Percentiles rank a stretch among this genome's conserved stretches.
Conservation (phyloP, 2,113 vertebrate species). For the Ciconia maguari region DNA sequence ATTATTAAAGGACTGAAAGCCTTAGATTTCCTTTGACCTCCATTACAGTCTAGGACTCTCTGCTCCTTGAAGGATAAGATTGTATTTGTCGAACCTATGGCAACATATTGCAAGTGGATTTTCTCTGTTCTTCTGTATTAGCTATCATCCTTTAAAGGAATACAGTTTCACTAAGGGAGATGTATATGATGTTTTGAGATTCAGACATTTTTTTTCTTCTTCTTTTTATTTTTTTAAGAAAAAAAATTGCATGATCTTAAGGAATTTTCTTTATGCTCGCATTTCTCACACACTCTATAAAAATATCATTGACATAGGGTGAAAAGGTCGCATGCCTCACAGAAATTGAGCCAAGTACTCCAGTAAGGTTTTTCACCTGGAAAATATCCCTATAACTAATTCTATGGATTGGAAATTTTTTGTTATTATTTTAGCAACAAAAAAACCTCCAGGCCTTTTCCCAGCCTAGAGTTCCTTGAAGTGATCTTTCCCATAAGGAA, state of each 20-base stretch:
- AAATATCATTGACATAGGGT: slow-evolving; percentile 52
- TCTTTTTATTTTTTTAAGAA: background rate
- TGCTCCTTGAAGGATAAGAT: slow-evolving; percentile 10
- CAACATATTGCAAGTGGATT: slow-evolving; percentile 18
- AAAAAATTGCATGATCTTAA: background rate
- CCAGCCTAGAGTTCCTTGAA: slow-evolving; percentile 16
- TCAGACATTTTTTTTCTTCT: background rate
- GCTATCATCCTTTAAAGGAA: background rate
- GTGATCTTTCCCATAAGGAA: slow-evolving; percentile 51
- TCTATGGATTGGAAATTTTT: background rate
- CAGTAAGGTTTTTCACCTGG: slow-evolving; percentile 33
- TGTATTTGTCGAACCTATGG: background rate
- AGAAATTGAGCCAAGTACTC: slow-evolving; percentile 39
- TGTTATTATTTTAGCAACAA: slow-evolving; percentile 13
- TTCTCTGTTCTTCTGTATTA: background rate
- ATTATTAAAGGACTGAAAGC: slow-evolving; percentile 8
- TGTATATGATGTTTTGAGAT: background rate
- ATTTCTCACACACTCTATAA: slow-evolving; percentile 50
- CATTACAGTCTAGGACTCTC: slow-evolving; percentile 3
- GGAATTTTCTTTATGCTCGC: slow-evolving; percentile 22
- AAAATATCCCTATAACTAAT: slow-evolving; percentile 36
- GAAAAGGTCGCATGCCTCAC: slow-evolving; percentile 44
- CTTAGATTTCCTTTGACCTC: slow-evolving; percentile 41
- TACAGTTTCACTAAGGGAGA: background rate
- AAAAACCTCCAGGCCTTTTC: background rate